Base-by-base conservation (phyloP, 1,140 invertebrate species). In the Caenorhabditis remanei region DNA sequence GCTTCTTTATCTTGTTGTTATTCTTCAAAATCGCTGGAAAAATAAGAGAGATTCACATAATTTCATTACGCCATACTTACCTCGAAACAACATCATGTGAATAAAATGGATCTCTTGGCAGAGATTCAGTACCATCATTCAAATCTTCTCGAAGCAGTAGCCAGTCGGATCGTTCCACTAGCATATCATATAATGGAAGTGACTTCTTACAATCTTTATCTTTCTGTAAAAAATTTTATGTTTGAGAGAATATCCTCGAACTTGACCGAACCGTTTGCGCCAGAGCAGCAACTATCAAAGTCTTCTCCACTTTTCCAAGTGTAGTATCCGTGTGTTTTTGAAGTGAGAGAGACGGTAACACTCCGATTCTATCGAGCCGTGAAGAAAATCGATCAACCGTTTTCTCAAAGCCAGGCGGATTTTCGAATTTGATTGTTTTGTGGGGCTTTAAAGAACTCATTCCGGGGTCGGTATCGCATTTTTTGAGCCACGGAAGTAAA, bases 301-400 rank as follows among this genome's bases (percentile, higher is more conserved):
- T 46, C 24, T 53, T 79, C 19, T 79, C 71, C 0, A 79, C 71
- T 50, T 40, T 79, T 79, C 71, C 71, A 4, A 79, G 50, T 24
- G 71, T 79, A 24, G 71, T 79, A 0, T 53, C 46, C 9, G 71
- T 79, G 46, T 79, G 71, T 53, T 79, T 79, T 53, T 79, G 71
- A 1, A 79, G 21, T 0, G 71, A 24, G 1, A 79, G n/a, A 2
- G 71, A 7, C 8, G n/a, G 71, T 14, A 79, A 24, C 3, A 46
- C 43, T 19, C 40, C 46, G 46, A 32, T 53, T 79, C 46, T n/a
- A 40, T 53, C 46, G 5, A 79, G 71, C 11, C 43, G 46, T 9
- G 43, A 14, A 24, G 71, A 79, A 16, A 79, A 79, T 13, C 71
- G 71, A 2, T 13, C 46, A 7, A 79, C 24, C 0, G 46, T 50